Evolutionary conservation across 2,113 vertebrate species (phyloP), one percentile per base, ranked within the genome.

Genomic region (Cyanoramphus novaezelandiae): DNA sequence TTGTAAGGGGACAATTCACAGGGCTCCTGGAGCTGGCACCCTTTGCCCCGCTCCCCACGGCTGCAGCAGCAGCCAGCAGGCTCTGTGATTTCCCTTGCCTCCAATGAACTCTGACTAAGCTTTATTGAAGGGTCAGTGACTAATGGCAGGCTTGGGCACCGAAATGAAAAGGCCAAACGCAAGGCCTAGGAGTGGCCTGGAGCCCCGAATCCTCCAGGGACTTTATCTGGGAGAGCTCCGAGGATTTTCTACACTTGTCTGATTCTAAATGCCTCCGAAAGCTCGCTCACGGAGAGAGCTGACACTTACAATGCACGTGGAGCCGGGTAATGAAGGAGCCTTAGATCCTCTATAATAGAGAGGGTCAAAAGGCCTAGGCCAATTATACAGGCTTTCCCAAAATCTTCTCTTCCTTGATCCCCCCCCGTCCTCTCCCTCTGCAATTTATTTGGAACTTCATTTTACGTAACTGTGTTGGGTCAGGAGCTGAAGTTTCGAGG

Each of bases 201-300:
- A 72, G 83, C 68, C 77, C 59, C 1, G 49, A 75, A 75, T 53
- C 79, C 86, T 87, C 81, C 78, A 2, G 64, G 65, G 69, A 84
- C 33, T 91, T 89, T 20, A 93, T 92, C 96, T 96, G 93, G 90
- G 92, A 91, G 97, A 97, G 94, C 80, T 52, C 1, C 21, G 37
- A 62, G 86, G 79, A 98, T 97, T 98, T 98, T 97, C 95, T 98
- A 95, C 97, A 97, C 98, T 98, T 97, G 95, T 98, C 97, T 97
- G 93, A 95, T 94, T 97, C 96, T 94, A 95, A 98, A 97, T 97
- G 95, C 91, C 86, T 98, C 98, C 95, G 68, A 95, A 95, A 86
- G 88, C 70, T 89, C 60, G 88, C 52, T 86, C 81, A 92, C 37
- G 63, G 82, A 97, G 92, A 96, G 94, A 80, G 67, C 79, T 95